Evolutionary conservation across 2,113 vertebrate genomes (phyloP), one percentile per base, ranked within the genome.

Genomic region (Nestor notabilis): DNA sequence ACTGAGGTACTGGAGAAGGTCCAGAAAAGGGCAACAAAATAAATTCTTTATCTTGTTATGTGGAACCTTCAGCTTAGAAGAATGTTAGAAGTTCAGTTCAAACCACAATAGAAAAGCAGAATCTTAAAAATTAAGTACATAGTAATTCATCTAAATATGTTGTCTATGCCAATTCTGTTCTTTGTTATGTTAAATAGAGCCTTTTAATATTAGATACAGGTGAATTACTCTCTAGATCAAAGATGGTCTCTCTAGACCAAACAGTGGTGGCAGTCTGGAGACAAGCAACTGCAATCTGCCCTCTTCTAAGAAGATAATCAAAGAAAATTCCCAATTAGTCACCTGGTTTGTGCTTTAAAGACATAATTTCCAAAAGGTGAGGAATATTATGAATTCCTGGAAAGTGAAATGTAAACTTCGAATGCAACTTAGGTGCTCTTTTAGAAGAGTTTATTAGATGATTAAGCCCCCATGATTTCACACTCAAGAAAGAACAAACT

Each of bases 401-500:
- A 86, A 92, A 86, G 13, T 77, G 17, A 92, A 86, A 78, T 41
- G n/a, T 46, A 95, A 88, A 80, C 25, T 46, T 85, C 58, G 21
- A 96, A 80, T 74, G 31, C 92, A 89, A 92, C 39, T 43, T 71
- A 37, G 13, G 31, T 0, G 1, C 50, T 63, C 25, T 82, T 82
- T 89, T 31, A 71, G 55, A 91, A 61, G 18, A 89, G 18, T 72
- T 93, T 88, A 68, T 88, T 55, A 92, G 66, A 92, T 80, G 44
- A 37, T 37, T 93, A 94, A 90, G 65, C 8, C 7, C 12, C 31
- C 56, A 63, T 1, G 6, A 83, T 89, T 93, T 93, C 71, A 92
- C 79, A 77, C 88, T 80, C 75, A 90, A 72, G 63, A 85, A 90
- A 76, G 61, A 92, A 44, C 16, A 94, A 95, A 90, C 24, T 71